Evolutionary conservation across 1,140 invertebrate genomes (phyloP).

Genomic region (Bombus pascuorum): DNA sequence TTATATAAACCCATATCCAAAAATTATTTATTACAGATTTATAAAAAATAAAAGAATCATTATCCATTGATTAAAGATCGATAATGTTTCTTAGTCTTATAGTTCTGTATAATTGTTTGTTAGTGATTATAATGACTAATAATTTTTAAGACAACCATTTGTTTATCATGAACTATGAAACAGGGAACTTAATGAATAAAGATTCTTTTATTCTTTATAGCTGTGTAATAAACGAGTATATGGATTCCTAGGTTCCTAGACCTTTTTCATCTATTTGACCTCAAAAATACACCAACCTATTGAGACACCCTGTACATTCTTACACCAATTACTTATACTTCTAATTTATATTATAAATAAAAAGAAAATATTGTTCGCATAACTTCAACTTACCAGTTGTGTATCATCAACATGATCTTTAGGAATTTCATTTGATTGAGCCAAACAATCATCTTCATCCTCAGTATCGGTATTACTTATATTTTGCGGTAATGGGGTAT

Average conservation of each 20-base stretch:
- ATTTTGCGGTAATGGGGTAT: conserved; percentile 88
- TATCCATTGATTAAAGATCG: neutral
- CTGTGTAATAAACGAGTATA: neutral
- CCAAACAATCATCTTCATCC: conserved; percentile 83
- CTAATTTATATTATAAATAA: neutral
- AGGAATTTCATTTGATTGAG: conserved; percentile 33
- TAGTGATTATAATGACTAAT: neutral
- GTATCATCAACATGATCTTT: conserved; percentile 32
- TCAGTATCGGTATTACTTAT: conserved; percentile 89
- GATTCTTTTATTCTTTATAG: neutral
- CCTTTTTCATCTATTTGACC: neutral
- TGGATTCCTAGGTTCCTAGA: no score
- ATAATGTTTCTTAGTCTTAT: neutral
- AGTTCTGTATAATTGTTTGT: neutral
- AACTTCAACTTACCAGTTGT: conserved; percentile 38
- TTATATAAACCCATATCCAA: neutral
- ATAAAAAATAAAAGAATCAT: neutral
- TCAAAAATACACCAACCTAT: neutral
- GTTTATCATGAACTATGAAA: neutral
- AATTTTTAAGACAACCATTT: neutral
- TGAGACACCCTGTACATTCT: neutral
- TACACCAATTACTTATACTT: neutral
- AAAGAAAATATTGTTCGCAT: no score
- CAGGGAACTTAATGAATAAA: neutral
- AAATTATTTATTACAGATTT: neutral